Conservation (phyloP, 2,888 invertebrate species). For the Onthophagus sagittarius region DNA sequence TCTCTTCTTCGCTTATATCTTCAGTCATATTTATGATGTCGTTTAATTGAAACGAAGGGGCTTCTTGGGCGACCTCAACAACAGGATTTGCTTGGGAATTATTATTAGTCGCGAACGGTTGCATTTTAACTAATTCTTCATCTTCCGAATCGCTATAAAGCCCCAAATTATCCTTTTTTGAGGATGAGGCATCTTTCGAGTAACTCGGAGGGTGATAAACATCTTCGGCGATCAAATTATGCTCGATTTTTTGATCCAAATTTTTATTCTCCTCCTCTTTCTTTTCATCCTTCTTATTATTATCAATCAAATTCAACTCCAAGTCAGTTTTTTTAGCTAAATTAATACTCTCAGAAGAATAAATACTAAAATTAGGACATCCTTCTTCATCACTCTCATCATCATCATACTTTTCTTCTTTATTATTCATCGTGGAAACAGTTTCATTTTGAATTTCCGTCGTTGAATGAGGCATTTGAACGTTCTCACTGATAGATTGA, state of each 20-base stretch:
- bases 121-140: constrained; percentile 41
- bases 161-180: constrained; percentile 17
- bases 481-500: constrained; percentile 18
- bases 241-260: background rate
- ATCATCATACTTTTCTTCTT: constrained; percentile 49
- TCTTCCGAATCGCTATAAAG: constrained; percentile 47
- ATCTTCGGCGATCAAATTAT: background rate
- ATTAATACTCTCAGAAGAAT: constrained; percentile 76
- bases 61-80: background rate
- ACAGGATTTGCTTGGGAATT: background rate
- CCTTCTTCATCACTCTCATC: constrained; percentile 63
- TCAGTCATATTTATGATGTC: constrained; percentile 56
- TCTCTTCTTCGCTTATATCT: constrained; percentile 63
- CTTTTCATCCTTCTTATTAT: background rate
- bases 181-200: background rate
- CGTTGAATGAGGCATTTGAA: constrained; percentile 20
- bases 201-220: background rate
- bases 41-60: constrained; percentile 37
- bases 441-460: constrained; percentile 38
- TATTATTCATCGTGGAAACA: constrained; percentile 40
- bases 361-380: constrained; percentile 82
- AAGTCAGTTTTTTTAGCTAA: constrained; percentile 58
- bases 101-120: background rate
- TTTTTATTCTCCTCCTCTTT: background rate
- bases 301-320: constrained; percentile 2